Conservation (phyloP, 2,113 vertebrate species). For the Deroptyus accipitrinus region DNA sequence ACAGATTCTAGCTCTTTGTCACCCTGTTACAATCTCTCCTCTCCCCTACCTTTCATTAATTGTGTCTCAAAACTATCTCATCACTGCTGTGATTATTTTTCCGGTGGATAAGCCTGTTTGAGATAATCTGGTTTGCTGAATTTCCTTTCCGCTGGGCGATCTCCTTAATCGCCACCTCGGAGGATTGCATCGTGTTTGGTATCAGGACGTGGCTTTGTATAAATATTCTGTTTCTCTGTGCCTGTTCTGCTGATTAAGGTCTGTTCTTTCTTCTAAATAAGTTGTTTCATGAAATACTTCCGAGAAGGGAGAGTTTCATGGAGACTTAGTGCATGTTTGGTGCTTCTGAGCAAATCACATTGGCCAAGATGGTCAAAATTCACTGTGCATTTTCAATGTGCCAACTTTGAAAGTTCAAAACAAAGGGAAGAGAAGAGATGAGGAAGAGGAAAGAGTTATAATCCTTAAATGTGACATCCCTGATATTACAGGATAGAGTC, state of each 20-base stretch:
- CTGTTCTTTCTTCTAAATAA: background rate
- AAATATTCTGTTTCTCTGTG: background rate
- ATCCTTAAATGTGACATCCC: background rate
- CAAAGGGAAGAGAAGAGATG: background rate
- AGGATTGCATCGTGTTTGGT: slow-evolving; percentile 21
- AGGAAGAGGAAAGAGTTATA: background rate
- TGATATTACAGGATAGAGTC: accelerated
- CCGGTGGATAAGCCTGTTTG: slow-evolving; percentile 59
- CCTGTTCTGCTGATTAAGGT: background rate
- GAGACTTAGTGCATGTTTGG: accelerated
- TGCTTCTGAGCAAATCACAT: background rate
- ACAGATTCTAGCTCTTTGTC: slow-evolving; percentile 11
- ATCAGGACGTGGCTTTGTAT: background rate
- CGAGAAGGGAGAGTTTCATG: background rate
- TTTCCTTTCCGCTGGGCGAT: slow-evolving; percentile 51
- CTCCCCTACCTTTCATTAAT: slow-evolving; percentile 31
- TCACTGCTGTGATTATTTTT: slow-evolving; percentile 21
- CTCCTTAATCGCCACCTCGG: background rate
- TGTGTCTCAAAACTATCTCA: slow-evolving; percentile 29
- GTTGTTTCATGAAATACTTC: background rate
- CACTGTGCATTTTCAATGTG: background rate
- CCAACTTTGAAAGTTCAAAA: background rate
- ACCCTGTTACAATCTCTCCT: background rate
- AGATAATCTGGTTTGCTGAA: slow-evolving; percentile 69
- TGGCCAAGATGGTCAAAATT: background rate